These are phyloP conservation scores for Molothrus ater DNA, from an alignment of 2,797 vertebrate species.

Conservation along the genomic window DNA sequence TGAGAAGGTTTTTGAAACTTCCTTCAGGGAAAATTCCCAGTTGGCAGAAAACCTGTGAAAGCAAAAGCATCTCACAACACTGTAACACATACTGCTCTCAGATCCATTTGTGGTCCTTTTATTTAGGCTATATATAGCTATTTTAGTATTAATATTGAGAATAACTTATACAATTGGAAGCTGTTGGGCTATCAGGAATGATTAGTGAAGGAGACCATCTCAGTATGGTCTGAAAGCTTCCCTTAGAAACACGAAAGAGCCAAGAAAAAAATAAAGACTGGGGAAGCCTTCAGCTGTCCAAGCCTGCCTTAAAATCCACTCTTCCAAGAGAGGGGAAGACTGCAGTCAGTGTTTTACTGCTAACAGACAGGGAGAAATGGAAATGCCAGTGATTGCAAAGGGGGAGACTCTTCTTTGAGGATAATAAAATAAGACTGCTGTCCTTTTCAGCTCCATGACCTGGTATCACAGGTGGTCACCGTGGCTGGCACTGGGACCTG, in stretches of 20 bases:
- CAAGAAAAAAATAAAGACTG: not conserved
- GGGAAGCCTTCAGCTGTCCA: not conserved
- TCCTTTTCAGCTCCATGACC: not conserved
- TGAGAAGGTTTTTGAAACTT: constrained; percentile 40
- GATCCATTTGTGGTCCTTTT: not conserved
- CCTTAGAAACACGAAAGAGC: not conserved
- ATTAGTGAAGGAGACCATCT: not conserved
- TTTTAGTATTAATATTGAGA: not conserved
- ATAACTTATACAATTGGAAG: not conserved
- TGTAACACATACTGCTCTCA: not conserved
- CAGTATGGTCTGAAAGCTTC: not conserved
- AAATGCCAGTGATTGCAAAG: not conserved
- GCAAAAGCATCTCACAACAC: not conserved
- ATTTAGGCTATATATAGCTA: not conserved
- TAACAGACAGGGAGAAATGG: not conserved
- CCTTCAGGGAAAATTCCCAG: constrained; percentile 51
- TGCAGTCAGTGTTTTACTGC: not conserved
- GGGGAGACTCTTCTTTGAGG: not conserved
- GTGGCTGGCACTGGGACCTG: not conserved
- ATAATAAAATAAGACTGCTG: not conserved
- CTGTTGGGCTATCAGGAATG: not conserved
- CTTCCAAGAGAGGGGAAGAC: not conserved
- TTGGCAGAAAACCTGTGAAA: constrained; percentile 42
- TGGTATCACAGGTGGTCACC: not conserved
- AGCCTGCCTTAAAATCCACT: not conserved